A percentile compares a stretch with the other conserved stretches of the same genome.
Conservation (phyloP, 2,888 invertebrate species). For the Tanytarsus gracilentus region DNA sequence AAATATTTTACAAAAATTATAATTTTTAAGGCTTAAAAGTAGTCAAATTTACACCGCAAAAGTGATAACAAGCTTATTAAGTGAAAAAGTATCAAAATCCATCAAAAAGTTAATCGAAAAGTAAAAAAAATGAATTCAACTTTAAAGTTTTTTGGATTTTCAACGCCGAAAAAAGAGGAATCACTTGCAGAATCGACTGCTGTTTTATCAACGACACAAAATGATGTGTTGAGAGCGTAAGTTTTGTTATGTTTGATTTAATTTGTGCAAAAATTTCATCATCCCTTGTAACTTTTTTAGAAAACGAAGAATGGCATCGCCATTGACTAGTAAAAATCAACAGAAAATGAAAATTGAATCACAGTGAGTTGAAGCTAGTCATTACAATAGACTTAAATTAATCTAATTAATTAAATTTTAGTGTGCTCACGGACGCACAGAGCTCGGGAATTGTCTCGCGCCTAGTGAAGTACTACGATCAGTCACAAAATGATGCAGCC, state of each 20-base stretch:
- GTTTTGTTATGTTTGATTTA: not conserved
- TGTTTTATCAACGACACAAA: too few relatives aligned
- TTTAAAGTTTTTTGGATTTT: not conserved
- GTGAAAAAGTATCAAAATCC: too few relatives aligned
- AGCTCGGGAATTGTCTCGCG: conserved; percentile 14
- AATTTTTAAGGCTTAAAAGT: too few relatives aligned
- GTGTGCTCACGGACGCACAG: conserved; percentile 14
- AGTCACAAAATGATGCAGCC: conserved; percentile 12
- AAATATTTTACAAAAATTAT: too few relatives aligned
- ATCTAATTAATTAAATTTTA: not conserved
- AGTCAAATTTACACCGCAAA: too few relatives aligned
- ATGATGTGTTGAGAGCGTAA: too few relatives aligned
- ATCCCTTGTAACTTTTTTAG: not conserved
- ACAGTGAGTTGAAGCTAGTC: not conserved
- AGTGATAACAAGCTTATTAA: too few relatives aligned
- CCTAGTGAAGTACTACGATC: conserved; percentile 21
- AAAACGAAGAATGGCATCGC: conserved; percentile 15
- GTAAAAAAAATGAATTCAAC: not conserved
- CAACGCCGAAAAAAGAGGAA: not conserved
- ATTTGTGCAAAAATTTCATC: not conserved
- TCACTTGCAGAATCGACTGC: conserved; percentile 19
- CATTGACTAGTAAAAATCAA: conserved; percentile 3
- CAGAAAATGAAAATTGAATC: not conserved
- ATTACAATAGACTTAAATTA: not conserved
- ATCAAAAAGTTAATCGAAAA: not conserved